These are phyloP conservation scores for Tyto alba DNA, from an alignment of 2,113 vertebrate genomes.

Conservation along the genomic window DNA sequence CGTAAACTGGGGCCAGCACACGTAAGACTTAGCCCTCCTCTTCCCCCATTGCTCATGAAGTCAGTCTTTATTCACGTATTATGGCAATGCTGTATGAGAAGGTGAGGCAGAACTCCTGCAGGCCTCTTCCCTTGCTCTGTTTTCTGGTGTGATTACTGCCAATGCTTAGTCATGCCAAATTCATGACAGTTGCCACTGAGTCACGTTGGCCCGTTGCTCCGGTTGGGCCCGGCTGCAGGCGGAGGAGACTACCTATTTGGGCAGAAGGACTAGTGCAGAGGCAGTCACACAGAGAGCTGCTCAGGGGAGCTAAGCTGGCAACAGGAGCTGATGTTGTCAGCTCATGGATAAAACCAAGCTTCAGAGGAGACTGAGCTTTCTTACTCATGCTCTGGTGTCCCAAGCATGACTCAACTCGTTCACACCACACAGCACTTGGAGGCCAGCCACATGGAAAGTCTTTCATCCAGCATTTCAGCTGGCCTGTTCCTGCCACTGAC, in stretches of 20 bases:
- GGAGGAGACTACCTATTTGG: not conserved
- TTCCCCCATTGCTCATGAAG: not conserved
- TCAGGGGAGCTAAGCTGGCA: not conserved
- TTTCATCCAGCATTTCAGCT: not conserved
- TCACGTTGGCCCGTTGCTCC: not conserved
- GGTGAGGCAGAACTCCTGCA: not conserved
- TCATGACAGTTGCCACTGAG: not conserved
- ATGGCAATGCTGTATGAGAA: not conserved
- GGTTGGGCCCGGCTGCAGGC: not conserved
- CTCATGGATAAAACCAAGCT: not conserved
- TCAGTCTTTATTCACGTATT: not conserved
- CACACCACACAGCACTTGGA: rapidly evolving
- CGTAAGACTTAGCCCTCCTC: not conserved
- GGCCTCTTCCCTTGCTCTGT: not conserved
- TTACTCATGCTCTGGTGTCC: conserved; percentile 26
- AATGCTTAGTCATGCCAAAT: not conserved
- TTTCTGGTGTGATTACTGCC: not conserved
- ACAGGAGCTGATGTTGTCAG: not conserved
- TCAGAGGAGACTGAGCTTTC: not conserved
- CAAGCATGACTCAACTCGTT: not conserved
- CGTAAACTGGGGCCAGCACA: not conserved
- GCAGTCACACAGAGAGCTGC: not conserved
- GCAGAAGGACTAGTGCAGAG: not conserved
- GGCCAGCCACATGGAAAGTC: not conserved
- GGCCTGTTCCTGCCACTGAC: not conserved